Evolutionary conservation across 2,113 vertebrate species (phyloP), one percentile per base, ranked within the genome.

Genomic region (Corvus moneduloides): DNA sequence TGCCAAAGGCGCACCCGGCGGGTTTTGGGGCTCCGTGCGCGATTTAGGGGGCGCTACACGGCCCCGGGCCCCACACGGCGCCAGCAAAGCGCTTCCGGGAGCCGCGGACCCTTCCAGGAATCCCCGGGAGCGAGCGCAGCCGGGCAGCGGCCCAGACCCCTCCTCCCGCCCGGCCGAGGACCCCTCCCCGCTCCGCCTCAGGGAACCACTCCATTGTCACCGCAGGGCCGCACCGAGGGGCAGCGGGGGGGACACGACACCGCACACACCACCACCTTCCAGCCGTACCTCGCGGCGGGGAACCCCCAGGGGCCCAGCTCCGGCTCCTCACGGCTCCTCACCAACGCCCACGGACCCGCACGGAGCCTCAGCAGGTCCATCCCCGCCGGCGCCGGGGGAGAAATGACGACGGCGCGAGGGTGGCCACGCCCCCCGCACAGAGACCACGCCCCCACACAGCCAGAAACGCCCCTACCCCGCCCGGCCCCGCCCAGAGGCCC

Each of bases 351-450:
- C 7, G 14, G 35, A 6, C 5, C 5, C 30, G 4, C 20, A 17
- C 2, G 19, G 27, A 13, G 0, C 22, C 16, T 3, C 15, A 4
- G 15, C 10, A 2, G 10, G 4, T 7, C 26, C 10, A 5, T 17
- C 52, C 7, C 4, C 11, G 1, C 10, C 55, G 12, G 3, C 12
- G 18, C 12, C 39, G 1, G 1, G 19, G 2, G 7, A 8, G 1
- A 87, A 87, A 87, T 87, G 84, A 48, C 64, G 16, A 2, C 10
- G 23, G 5, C 2, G 10, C 6, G 8, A 9, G 6, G 3, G 4
- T 5, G 16, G 4, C 5, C 52, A 5, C 83, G 35, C n/a, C 71
- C 72, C 6, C 8, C 5, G 0, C 37, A 39, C 37, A 39, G 37
- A 39, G 37, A 39, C 37, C 54, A 7, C 66, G 35, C 30, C 19